Conservation (phyloP, 2,888 invertebrate species). For the Diloba caeruleocephala region DNA sequence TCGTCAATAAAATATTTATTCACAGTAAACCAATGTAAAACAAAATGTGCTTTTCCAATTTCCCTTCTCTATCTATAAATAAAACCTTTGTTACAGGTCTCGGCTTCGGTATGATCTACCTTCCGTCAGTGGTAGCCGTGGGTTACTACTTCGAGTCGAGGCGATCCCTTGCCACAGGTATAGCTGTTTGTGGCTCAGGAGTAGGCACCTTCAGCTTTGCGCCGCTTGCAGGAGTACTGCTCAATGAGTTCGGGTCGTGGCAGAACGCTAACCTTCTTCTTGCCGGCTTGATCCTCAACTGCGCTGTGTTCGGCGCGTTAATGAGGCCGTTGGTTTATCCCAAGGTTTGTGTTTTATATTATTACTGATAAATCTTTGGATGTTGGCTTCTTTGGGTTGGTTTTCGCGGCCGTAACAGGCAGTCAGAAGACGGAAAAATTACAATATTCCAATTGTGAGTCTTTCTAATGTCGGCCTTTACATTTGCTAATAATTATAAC, state of each 20-base stretch:
- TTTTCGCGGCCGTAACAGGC: no score
- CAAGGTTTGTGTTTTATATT: constrained; percentile 79
- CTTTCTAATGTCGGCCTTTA: no score
- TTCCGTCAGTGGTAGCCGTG: constrained; percentile 98
- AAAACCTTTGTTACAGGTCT: constrained; percentile 90
- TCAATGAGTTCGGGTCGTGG: constrained; percentile 95
- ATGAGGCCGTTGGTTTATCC: constrained; percentile 95
- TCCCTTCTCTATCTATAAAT: no score
- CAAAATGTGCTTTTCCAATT: no score
- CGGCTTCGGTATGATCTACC: constrained; percentile 97
- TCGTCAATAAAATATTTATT: no score
- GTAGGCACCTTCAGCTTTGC: constrained; percentile 98
- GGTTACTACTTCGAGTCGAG: constrained; percentile 99
- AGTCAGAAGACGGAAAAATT: no score
- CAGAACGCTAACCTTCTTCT: constrained; percentile 96
- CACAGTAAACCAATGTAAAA: no score
- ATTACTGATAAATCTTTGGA: background rate
- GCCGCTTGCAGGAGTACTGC: constrained; percentile 94
- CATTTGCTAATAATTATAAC: no score
- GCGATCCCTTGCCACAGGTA: constrained; percentile 97
- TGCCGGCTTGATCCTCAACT: constrained; percentile 97
- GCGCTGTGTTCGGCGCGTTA: constrained; percentile 95
- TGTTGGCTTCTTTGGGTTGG: background rate
- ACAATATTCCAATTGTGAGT: no score
- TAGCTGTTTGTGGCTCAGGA: constrained; percentile 98